These are phyloP conservation scores for Solenopsis fugax DNA, from an alignment of 1,140 invertebrate genomes.

Conservation along the genomic window DNA sequence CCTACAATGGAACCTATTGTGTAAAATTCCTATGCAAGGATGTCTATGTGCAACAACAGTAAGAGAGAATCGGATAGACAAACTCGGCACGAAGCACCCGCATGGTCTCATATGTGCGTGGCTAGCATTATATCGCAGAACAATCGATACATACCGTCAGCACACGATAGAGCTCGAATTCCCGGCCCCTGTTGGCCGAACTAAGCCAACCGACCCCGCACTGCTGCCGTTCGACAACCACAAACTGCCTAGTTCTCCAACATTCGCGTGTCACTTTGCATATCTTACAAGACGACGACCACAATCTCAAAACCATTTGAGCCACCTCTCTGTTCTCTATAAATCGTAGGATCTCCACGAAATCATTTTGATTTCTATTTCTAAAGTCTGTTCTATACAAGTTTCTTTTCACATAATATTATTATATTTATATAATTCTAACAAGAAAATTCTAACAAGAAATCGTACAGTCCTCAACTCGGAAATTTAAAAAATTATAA, in stretches of 20 bases:
- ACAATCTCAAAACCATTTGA: constrained; percentile 77
- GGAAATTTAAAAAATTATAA: too few relatives aligned
- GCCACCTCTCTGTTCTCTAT: constrained; percentile 3
- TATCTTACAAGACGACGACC: constrained; percentile 71
- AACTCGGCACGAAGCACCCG: constrained; percentile 72
- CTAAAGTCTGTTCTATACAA: neutral
- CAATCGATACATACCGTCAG: constrained; percentile 84
- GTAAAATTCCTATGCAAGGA: constrained; percentile 61
- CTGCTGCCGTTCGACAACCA: constrained; percentile 74
- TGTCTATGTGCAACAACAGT: constrained; percentile 14
- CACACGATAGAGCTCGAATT: constrained; percentile 77
- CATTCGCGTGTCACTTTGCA: constrained; percentile 79
- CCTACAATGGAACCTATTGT: neutral
- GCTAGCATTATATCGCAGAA: constrained; percentile 81
- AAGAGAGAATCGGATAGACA: constrained; percentile 63
- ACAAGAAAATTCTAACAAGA: neutral
- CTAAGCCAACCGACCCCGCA: constrained; percentile 76
- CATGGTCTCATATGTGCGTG: constrained; percentile 79
- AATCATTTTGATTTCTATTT: neutral
- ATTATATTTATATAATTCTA: constrained; percentile 16
- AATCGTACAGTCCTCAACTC: too few relatives aligned
- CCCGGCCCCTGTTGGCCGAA: constrained; percentile 76
- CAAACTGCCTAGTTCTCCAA: constrained; percentile 78
- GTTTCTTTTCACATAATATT: neutral
- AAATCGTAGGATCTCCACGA: neutral